Base-by-base conservation (phyloP, 2,888 invertebrate genomes). In the Clivina fossor region DNA sequence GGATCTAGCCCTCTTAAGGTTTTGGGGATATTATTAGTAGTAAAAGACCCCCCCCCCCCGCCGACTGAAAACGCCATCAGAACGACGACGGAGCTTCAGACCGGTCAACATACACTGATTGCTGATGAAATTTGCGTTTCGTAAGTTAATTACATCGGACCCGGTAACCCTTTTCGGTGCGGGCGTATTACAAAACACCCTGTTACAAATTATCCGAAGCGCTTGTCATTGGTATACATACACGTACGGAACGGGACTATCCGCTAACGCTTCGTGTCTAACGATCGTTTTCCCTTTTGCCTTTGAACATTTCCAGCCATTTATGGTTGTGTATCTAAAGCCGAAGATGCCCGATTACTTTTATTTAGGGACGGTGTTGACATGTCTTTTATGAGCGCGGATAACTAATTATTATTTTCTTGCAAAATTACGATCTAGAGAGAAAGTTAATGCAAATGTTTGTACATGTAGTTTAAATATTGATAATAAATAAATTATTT, bases 91-190 rank as follows among this genome's bases (percentile, higher is more conserved):
- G 40, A 41, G 50, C 41, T 32, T 51, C 41, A 51, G 51, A 51
- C 51, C 54, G 54, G 54, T 54, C 54, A 54, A 54, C 54, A 54
- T 54, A 44, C 54, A 54, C 54, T 54, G 54, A 54, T 54, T 54
- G 54, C 46, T 54, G 46, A 54, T 46, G 54, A 46, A 54, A 54
- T 54, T 54, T 54, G 54, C 46, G 54, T 46, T 19, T 46, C 38
- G 35, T 54, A 54, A 54, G 46, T 54, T 54, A 54, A 54, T 54
- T 54, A 51, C 43, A 33, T 41, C 15, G 15, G 41, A 32, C 51
- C 43, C 41, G 41, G 51, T 41, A 51, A 51, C 28, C 51, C 51
- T 20, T 19, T n/a, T 13, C 33, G n/a, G 40, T 15, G 33, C 13
- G n/a, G 20, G 33, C 32, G 43, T 51, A 43, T 41, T 51, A 51